Base-by-base conservation (phyloP, 2,888 invertebrate species). In the Halictus quadricinctus region DNA sequence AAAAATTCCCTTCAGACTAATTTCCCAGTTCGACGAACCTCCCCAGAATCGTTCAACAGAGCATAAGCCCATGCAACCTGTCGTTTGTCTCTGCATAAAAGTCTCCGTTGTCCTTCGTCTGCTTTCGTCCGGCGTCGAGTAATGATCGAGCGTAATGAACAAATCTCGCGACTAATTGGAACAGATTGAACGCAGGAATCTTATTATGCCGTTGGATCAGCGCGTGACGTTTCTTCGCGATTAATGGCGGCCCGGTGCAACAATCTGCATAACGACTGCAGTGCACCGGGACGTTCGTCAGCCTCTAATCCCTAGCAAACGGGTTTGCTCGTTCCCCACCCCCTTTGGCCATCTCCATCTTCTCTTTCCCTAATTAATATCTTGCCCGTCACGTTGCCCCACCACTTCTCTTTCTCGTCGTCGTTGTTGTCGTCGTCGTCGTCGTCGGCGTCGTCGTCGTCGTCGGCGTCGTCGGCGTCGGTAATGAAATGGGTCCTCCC, bases 211-310 rank as follows among this genome's bases (percentile, higher is more conserved):
- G 75, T 50, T 64, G 76, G 70, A 72, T 72, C 72, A n/a, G 66
- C 69, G 80, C 58, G 72, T 43, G 75, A 66, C 73, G 79, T 81
- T 86, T 75, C 87, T 87, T 84, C 78, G 84, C 87, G 81, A 88
- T 88, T 88, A 88, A 87, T 87, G 80, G 78, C 83, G 83, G 70
- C 76, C 76, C 81, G 75, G 58, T 79, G 84, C 85, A 79, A 75
- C 88, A 88, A 86, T 88, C 84, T 83, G 79, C 86, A 83, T 88
- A 88, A 88, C 81, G 86, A 88, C 84, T 84, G 78, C 81, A 79
- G 29, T 54, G 54, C 73, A 50, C 75, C 36, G 60, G 70, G 48
- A 75, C 75, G 46, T 77, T 76, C 75, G 79, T 58, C 48, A 77
- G 80, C 72, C 72, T 74, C 75, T 86, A 84, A 86, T 86, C 77